Evolutionary conservation across 2,113 vertebrate genomes (phyloP).

Genomic region (Tetraodon nigroviridis): DNA sequence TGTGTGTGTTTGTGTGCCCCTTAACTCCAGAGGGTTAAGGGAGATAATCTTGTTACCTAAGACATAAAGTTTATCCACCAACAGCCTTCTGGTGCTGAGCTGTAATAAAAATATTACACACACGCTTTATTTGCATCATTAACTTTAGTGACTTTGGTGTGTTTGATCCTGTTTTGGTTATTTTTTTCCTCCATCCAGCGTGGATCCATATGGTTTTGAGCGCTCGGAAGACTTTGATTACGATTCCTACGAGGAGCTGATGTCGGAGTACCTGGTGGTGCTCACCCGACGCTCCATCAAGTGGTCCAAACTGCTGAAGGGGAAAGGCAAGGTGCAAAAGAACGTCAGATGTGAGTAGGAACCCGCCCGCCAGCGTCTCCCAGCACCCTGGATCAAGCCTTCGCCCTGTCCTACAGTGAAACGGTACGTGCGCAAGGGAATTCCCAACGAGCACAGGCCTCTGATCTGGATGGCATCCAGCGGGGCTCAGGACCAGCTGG

Average conservation of each 20-base stretch:
- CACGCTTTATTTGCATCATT: background rate
- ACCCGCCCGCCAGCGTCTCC: background rate
- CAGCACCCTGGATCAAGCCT: background rate
- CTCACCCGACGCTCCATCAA: constrained; percentile 85
- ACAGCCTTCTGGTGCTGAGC: constrained; percentile 7
- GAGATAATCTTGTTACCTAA: constrained; percentile 58
- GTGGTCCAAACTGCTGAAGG: constrained; percentile 87
- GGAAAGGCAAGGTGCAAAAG: constrained; percentile 73
- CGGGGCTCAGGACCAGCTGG: constrained; percentile 86
- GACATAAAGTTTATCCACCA: constrained; percentile 26
- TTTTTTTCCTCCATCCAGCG: constrained; percentile 56
- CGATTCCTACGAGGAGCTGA: constrained; percentile 85
- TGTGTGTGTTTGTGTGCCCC: too few species aligned
- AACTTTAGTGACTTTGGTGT: background rate
- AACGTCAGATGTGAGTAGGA: constrained; percentile 79
- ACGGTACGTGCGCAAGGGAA: constrained; percentile 91
- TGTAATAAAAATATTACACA: background rate
- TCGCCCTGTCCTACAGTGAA: constrained; percentile 78
- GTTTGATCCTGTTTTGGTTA: background rate
- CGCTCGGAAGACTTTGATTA: constrained; percentile 81
- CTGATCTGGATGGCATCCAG: constrained; percentile 90
- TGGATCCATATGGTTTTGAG: constrained; percentile 90
- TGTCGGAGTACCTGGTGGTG: constrained; percentile 84
- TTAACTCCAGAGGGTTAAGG: constrained; percentile 33
- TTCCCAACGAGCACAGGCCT: constrained; percentile 86